phyloP scores from a whole-genome alignment of 2,888 invertebrate genomes.

The Eilema griseolum region DNA sequence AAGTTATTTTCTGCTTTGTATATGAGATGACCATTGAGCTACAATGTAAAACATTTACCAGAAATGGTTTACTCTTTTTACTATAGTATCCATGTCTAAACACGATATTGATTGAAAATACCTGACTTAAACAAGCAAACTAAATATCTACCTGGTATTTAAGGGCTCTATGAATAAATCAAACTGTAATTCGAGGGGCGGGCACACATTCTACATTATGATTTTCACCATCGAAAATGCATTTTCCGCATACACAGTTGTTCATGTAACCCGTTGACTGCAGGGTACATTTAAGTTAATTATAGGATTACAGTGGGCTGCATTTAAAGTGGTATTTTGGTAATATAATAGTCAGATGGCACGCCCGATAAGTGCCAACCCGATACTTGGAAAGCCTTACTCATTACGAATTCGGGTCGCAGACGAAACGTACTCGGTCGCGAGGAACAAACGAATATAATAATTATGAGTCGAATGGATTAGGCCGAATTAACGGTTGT shows the following conservation, averaged over 20 bases:
- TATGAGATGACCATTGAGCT: too few species aligned
- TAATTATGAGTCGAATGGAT: constrained; percentile 82
- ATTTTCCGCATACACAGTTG: constrained; percentile 77
- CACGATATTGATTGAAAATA: neutral
- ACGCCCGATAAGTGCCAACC: constrained; percentile 82
- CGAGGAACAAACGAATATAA: constrained; percentile 83
- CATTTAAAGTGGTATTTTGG: constrained; percentile 85
- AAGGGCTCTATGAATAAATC: constrained; percentile 67
- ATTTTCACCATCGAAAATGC: constrained; percentile 81
- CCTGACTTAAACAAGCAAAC: constrained; percentile 13
- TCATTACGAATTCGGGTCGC: constrained; percentile 84
- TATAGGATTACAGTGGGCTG: constrained; percentile 81
- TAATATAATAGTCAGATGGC: constrained; percentile 86
- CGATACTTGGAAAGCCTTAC: constrained; percentile 82
- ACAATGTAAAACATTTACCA: too few species aligned
- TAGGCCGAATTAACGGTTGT: constrained; percentile 76
- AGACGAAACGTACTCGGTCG: constrained; percentile 71
- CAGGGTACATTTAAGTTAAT: constrained; percentile 84
- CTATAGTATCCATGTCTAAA: constrained; percentile 14
- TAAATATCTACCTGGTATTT: constrained; percentile 41
- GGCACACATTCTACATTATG: constrained; percentile 65
- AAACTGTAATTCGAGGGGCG: constrained; percentile 74
- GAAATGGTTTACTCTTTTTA: neutral
- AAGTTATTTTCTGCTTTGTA: too few species aligned
- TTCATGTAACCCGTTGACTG: constrained; percentile 70